A percentile compares a stretch with the other conserved stretches of the same genome.
These are phyloP conservation scores for Octodonta nipae DNA, from an alignment of 2,888 invertebrate species.

Conservation along the genomic window DNA sequence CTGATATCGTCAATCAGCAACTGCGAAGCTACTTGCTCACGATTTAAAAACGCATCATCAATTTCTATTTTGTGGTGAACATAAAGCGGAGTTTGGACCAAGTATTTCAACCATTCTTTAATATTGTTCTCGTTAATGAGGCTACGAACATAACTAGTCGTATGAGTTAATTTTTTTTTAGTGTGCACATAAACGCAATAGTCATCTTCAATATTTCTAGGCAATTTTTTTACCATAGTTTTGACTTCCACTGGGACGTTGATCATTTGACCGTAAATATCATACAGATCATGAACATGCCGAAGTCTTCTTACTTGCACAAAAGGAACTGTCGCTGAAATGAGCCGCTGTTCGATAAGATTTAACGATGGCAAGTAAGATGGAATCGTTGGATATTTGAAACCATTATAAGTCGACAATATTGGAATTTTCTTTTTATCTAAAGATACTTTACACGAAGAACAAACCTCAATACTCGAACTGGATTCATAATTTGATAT, in stretches of 20 bases:
- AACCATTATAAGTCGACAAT: slow-evolving; percentile 16
- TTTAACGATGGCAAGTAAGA: slow-evolving; percentile 10
- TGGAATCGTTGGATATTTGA: slow-evolving; percentile 15
- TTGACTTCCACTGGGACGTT: slow-evolving; percentile 18
- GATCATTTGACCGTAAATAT: slow-evolving; percentile 18
- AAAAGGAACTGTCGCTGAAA: slow-evolving; percentile 17
- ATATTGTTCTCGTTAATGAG: slow-evolving; percentile 3
- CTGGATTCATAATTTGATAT: slow-evolving; percentile 3
- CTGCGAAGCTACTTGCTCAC: not conserved
- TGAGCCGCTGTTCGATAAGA: slow-evolving; percentile 15
- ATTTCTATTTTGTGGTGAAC: slow-evolving; percentile 4
- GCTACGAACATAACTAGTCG: slow-evolving; percentile 3
- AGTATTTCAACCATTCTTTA: slow-evolving; percentile 6
- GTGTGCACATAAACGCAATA: slow-evolving; percentile 2
- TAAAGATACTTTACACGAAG: slow-evolving; percentile 7
- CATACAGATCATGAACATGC: slow-evolving; percentile 19
- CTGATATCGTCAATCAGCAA: not conserved
- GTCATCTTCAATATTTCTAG: slow-evolving; percentile 8
- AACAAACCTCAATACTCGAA: slow-evolving; percentile 4
- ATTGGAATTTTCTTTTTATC: slow-evolving; percentile 6
- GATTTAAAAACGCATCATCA: slow-evolving; percentile 3
- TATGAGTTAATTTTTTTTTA: slow-evolving; percentile 4
- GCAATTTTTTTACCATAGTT: slow-evolving; percentile 14
- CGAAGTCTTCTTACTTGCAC: slow-evolving; percentile 10
- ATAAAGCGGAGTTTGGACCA: slow-evolving; percentile 7